Percentiles rank a stretch among this genome's conserved stretches.
Evolutionary conservation across 2,888 invertebrate species (phyloP).

Genomic region (Noctua pronuba): DNA sequence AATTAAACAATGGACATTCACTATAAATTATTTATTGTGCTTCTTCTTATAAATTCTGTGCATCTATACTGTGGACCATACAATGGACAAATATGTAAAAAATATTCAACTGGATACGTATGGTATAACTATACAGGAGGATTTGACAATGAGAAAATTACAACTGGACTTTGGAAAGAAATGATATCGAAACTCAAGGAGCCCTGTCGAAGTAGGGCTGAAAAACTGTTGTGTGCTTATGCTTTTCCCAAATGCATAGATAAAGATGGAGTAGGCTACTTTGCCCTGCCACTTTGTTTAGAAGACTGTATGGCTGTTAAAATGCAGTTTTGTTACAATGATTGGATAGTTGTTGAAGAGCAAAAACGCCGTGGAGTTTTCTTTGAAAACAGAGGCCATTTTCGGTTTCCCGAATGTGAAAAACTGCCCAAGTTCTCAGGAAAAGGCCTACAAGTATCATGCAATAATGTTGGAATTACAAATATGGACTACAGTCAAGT

Average conservation of each 20-base stretch:
- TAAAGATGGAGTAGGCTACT: slow-evolving; percentile 91
- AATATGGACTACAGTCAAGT: slow-evolving; percentile 95
- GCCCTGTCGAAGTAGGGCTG: slow-evolving; percentile 96
- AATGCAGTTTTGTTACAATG: slow-evolving; percentile 97
- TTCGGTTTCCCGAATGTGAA: slow-evolving; percentile 96
- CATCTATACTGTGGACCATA: slow-evolving; percentile 96
- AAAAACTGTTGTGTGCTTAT: slow-evolving; percentile 97
- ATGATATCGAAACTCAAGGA: slow-evolving; percentile 94
- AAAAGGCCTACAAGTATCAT: slow-evolving; percentile 92
- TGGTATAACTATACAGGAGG: slow-evolving; percentile 95
- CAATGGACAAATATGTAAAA: slow-evolving; percentile 95
- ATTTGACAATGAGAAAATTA: slow-evolving; percentile 96
- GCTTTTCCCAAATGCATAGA: slow-evolving; percentile 97
- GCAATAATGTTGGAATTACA: slow-evolving; percentile 96
- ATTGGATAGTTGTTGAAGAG: slow-evolving; percentile 97
- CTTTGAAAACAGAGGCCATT: slow-evolving; percentile 96
- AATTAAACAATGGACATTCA: slow-evolving; percentile 82
- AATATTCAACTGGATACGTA: slow-evolving; percentile 92
- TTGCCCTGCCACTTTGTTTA: slow-evolving; percentile 95
- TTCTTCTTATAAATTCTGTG: slow-evolving; percentile 85
- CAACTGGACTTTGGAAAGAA: slow-evolving; percentile 96
- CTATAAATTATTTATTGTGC: slow-evolving; percentile 80
- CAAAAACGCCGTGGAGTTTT: slow-evolving; percentile 95
- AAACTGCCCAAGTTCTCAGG: slow-evolving; percentile 93
- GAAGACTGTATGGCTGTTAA: slow-evolving; percentile 98